Conservation (phyloP, 1,140 invertebrate species). For the Idris sp. region DNA sequence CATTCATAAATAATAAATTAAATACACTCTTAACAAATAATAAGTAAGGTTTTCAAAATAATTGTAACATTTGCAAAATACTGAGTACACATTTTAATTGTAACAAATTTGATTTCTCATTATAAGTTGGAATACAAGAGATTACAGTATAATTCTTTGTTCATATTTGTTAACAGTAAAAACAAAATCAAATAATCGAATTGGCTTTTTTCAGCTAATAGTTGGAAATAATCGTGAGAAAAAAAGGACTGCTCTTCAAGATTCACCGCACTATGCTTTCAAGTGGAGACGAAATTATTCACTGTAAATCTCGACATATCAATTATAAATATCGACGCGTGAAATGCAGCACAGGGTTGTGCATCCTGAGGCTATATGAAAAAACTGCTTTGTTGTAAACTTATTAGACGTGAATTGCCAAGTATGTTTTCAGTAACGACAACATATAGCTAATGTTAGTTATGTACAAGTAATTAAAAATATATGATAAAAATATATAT, state of each 20-base stretch:
- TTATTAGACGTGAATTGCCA: constrained; percentile 78
- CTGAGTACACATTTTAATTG: no score
- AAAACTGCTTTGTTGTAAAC: constrained; percentile 76
- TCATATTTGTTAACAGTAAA: no score
- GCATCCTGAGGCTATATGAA: constrained; percentile 62
- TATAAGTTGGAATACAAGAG: no score
- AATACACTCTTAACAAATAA: no score
- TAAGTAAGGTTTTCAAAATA: no score
- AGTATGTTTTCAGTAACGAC: constrained; percentile 76
- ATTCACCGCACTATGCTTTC: constrained; percentile 73
- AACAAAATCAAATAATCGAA: no score
- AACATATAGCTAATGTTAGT: constrained; percentile 67
- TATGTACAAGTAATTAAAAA: constrained; percentile 62
- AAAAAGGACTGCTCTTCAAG: constrained; percentile 52
- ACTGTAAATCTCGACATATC: constrained; percentile 68
- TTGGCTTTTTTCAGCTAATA: constrained; percentile 77
- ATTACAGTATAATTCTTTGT: no score
- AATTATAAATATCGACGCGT: constrained; percentile 72
- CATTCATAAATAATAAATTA: no score
- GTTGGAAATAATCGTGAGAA: constrained; percentile 74
- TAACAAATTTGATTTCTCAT: no score
- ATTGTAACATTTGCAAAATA: no score
- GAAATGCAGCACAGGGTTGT: constrained; percentile 52
- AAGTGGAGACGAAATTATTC: constrained; percentile 69
- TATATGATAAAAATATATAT: constrained; percentile 59